Base-by-base conservation (phyloP, 2,797 vertebrate species). In the Halcyon leucocephala region DNA sequence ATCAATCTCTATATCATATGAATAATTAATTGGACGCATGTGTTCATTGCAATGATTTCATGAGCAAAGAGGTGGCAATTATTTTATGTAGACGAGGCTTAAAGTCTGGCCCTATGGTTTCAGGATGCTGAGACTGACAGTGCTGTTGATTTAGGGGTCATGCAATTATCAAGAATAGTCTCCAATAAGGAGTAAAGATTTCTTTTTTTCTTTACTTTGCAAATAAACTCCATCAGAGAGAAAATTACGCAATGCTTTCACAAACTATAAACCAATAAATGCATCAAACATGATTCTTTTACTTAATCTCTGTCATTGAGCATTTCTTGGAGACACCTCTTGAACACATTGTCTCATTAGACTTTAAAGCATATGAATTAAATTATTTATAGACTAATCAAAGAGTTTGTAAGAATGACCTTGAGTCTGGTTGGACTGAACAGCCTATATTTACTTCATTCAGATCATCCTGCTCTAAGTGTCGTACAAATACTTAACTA, bases 81-180 rank as follows among this genome's bases (percentile, higher is more conserved):
- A 19, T 58, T 33, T 82, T 52, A 48, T 57, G 37, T n/a, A 51
- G n/a, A 29, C 15, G 29, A 13, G 8, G n/a, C 49, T 57, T 67
- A 21, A 55, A 72, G 18, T 64, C 14, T 64, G 12, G 14, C 41
- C 16, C 17, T 73, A 2, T 7, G 10, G 14, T 46, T 58, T 70
- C 31, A 60, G 39, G 41, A 39, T 73, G 55, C 31, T 58, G 72
- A 73, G 44, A 28, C 66, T 42, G 71, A 57, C 13, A 14, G 31
- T 7, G 13, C 24, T 31, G 5, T 48, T 86, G 39, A 54, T 16
- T 70, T 69, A 24, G 21, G 6, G n/a, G 9, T 49, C 13, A 21
- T 0, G 0, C 24, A 24, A 42, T 41, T 72, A 29, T 37, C 21
- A 26, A 62, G 10, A 72, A 29, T 14, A n/a, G 25, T 12, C 8